phyloP scores from a whole-genome alignment of 2,888 invertebrate genomes.

The Polydrusus cervinus region DNA sequence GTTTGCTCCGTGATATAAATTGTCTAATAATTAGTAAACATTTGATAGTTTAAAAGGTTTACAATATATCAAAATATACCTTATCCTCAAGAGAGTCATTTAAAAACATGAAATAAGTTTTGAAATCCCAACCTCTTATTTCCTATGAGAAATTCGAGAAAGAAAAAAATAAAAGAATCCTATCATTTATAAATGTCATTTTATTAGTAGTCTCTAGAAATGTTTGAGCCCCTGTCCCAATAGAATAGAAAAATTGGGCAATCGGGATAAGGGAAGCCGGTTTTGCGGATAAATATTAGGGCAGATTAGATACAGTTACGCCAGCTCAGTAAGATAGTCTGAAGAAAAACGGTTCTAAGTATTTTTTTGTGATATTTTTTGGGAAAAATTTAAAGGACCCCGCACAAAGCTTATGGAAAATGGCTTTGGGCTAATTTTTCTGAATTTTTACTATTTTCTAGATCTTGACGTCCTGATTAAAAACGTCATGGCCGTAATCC shows the following conservation, averaged over 20 bases:
- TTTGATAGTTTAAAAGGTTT: background rate
- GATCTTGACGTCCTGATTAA: too few species aligned
- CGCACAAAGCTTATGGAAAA: too few species aligned
- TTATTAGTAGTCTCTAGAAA: slow-evolving; percentile 2
- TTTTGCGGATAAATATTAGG: background rate
- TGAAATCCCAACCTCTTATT: background rate
- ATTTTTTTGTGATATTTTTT: too few species aligned
- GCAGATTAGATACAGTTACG: background rate
- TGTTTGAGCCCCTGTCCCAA: background rate
- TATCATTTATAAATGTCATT: background rate
- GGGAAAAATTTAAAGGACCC: too few species aligned
- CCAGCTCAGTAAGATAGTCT: background rate
- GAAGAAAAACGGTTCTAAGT: background rate
- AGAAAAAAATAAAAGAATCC: background rate
- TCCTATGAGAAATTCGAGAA: background rate
- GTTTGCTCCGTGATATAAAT: too few species aligned
- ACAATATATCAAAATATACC: background rate
- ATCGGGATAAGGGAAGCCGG: background rate
- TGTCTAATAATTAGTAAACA: too few species aligned
- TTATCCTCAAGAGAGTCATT: background rate
- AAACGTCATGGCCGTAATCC: too few species aligned
- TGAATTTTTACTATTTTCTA: too few species aligned
- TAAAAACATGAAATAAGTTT: background rate
- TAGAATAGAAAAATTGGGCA: slow-evolving; percentile 4
- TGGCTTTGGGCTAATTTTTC: too few species aligned